Evolutionary conservation across 2,888 invertebrate species (phyloP).

Genomic region (Netelia inedita): DNA sequence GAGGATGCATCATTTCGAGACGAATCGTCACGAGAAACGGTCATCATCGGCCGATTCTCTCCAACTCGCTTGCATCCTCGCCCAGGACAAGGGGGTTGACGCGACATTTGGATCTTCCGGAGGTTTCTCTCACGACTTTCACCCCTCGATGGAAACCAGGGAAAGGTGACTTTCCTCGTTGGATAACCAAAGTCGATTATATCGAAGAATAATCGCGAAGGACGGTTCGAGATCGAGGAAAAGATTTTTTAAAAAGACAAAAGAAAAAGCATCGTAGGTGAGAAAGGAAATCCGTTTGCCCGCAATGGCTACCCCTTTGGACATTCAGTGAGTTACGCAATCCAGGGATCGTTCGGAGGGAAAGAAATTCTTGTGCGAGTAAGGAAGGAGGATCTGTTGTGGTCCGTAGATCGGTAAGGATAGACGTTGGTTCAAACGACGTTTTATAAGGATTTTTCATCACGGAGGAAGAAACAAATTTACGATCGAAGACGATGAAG

Average conservation of each 20-base stretch:
- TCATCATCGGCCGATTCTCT: constrained; percentile 41
- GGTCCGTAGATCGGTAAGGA: constrained; percentile 52
- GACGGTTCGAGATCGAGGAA: background rate
- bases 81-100: constrained; percentile 9
- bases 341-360: constrained; percentile 1
- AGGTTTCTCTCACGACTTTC: background rate
- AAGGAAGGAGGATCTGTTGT: constrained; percentile 1
- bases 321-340: constrained; percentile 59
- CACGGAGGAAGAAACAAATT: background rate
- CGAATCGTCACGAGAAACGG: constrained; percentile 64
- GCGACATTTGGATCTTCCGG: constrained; percentile 26
- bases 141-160: background rate
- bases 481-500: background rate
- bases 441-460: background rate
- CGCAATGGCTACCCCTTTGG: background rate
- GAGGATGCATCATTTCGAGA: constrained; percentile 64
- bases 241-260: background rate
- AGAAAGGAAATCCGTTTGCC: background rate
- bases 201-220: background rate
- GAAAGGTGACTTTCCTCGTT: constrained; percentile 3
- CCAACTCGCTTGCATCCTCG: constrained; percentile 26
- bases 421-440: constrained; percentile 29
- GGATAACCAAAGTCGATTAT: background rate
- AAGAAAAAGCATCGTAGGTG: background rate
- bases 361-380: constrained; percentile 37